Evolutionary conservation across 2,888 invertebrate genomes (phyloP), one percentile per base, ranked within the genome.

Genomic region (Palloptera scutellata): DNA sequence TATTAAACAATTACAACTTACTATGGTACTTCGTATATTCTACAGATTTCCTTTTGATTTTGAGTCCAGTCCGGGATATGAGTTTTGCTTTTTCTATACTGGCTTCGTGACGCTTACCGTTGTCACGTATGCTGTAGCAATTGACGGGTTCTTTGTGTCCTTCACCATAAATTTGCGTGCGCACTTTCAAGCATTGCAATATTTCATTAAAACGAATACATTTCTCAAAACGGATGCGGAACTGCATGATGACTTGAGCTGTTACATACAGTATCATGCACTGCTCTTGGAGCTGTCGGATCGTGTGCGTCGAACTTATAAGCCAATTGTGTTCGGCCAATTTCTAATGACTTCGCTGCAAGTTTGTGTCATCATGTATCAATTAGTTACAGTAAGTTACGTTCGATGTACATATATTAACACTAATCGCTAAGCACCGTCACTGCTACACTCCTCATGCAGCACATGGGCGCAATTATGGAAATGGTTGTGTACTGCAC

Each of bases 281-380:
- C 71, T 71, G 4, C 62, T 83, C 20, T 68, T 83, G 8, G 42
- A n/a, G n/a, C 61, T 83, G 20, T 73, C 76, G 17, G 66, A 74
- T 10, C 70, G 75, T 13, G 61, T 83, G 1, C 75, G 80, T 15
- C 51, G 70, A 9, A 77, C 78, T 3, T 84, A 80, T 41, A 74
- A 66, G 53, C 83, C 84, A 10, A 78, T 83, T n/a, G 76, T 83
- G 4, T 80, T 84, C 66, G 81, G 78, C 1, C 82, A 84, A 65
- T 83, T 84, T 64, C 67, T 83, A 1, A 79, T 83, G 43, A 84
- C 84, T 13, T 84, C 85, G 5, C 67, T 84, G 64, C 78, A 80
- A 71, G 76, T 83, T 43, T 80, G 85, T 64, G 79, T 83, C 40
- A 82, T 84, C 19, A 76, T 82, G n/a, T 84, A 82, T 73, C 83